A percentile compares a stretch with the other conserved stretches of the same genome.
Conservation (phyloP, 1,140 invertebrate genomes). For the Limonius californicus region DNA sequence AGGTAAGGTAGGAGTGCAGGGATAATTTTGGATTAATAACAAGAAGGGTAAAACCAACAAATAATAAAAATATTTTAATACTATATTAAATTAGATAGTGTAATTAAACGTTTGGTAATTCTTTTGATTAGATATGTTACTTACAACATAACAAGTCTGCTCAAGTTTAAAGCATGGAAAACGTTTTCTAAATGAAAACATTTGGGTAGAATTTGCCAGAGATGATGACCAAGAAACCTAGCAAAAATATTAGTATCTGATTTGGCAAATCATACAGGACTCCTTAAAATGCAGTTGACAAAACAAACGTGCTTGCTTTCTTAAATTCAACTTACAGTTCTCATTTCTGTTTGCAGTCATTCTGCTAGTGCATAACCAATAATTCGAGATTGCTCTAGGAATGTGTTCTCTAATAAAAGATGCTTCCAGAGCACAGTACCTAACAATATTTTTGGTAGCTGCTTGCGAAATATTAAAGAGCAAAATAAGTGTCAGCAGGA, state of each 20-base stretch:
- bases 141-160: not conserved
- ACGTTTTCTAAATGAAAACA: not conserved
- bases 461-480: not conserved
- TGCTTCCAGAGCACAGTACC: too few species aligned
- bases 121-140: constrained; percentile 1
- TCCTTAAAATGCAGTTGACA: not conserved
- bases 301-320: too few species aligned
- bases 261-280: not conserved
- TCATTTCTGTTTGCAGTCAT: too few species aligned
- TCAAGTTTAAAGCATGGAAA: not conserved
- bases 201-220: not conserved
- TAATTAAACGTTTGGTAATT: too few species aligned
- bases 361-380: too few species aligned
- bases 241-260: not conserved
- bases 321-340: too few species aligned
- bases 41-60: too few species aligned
- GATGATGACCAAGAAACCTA: not conserved
- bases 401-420: constrained; percentile 13
- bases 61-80: too few species aligned
- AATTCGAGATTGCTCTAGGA: constrained; percentile 18
- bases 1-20: too few species aligned
- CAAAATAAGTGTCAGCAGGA: not conserved
- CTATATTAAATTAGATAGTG: too few species aligned
- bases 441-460: not conserved
- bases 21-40: too few species aligned